Percentiles rank a stretch among this genome's conserved stretches.
Conservation (phyloP, 2,797 vertebrate genomes). For the Peromyscus attwateri region DNA sequence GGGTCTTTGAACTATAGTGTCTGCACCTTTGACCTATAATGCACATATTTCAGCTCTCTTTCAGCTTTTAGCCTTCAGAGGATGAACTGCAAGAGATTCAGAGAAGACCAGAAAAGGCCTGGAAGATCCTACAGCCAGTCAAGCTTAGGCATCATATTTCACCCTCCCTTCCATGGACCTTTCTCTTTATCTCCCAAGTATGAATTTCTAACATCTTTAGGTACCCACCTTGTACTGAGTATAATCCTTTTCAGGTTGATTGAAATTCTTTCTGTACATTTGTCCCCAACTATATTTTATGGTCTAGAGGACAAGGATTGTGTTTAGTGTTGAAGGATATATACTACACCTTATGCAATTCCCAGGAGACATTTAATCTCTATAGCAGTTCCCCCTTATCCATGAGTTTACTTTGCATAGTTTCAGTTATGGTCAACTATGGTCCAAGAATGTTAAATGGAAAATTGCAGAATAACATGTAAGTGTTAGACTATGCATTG, state of each 20-base stretch:
- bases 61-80: neutral
- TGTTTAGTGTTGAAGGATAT: neutral
- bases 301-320: neutral
- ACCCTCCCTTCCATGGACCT: neutral
- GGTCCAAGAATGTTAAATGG: neutral
- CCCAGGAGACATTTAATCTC: neutral
- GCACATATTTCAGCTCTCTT: neutral
- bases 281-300: neutral
- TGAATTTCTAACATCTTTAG: neutral
- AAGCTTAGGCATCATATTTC: neutral
- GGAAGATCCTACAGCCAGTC: neutral
- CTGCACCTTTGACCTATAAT: neutral
- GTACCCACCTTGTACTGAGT: neutral
- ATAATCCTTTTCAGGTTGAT: neutral
- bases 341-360: neutral
- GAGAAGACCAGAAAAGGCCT: neutral
- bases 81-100: neutral
- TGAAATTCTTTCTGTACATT: neutral
- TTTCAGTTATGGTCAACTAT: neutral
- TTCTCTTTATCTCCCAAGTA: constrained; percentile 15
- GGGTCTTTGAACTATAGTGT: neutral
- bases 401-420: neutral
- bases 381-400: too few relatives aligned
- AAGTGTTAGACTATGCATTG: neutral
- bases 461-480: neutral